Percentiles rank a stretch among this genome's conserved stretches.
Evolutionary conservation across 2,797 vertebrate genomes (phyloP).

Genomic region (Lithobates pipiens): DNA sequence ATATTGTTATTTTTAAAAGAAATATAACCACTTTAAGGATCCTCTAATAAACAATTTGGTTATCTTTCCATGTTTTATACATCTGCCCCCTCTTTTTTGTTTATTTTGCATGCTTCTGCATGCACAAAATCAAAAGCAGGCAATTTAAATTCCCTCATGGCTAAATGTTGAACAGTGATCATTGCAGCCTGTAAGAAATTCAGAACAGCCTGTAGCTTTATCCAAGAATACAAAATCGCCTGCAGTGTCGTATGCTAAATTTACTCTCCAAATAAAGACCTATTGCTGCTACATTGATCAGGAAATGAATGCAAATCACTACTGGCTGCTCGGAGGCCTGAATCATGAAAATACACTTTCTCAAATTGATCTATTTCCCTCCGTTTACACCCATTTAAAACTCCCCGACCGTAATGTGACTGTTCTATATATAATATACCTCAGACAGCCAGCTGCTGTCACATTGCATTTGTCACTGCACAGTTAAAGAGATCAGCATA

Average conservation of each 20-base stretch:
- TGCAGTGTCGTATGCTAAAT: conserved; percentile 37
- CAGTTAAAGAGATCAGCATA: not conserved
- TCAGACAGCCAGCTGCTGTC: not conserved
- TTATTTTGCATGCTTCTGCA: not conserved
- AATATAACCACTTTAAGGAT: not conserved
- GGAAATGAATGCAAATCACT: conserved; percentile 45
- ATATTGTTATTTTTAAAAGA: too few species aligned
- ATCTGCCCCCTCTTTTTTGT: not conserved
- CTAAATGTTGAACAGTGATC: conserved; percentile 12
- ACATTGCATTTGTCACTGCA: not conserved
- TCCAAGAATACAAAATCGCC: conserved; percentile 35
- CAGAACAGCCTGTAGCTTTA: conserved; percentile 47
- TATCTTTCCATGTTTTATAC: not conserved
- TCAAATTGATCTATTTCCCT: conserved; percentile 2
- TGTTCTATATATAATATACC: not conserved
- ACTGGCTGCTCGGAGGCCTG: conserved; percentile 2
- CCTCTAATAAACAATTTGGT: not conserved
- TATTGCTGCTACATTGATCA: conserved; percentile 43
- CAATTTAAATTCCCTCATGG: not conserved
- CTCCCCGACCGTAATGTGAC: not conserved
- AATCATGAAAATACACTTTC: not conserved
- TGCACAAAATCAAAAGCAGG: not conserved
- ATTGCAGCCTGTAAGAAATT: conserved; percentile 18
- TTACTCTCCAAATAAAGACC: conserved; percentile 27
- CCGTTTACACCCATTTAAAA: conserved; percentile 12